Percentiles rank a stretch among this genome's conserved stretches.
Evolutionary conservation across 2,797 vertebrate genomes (phyloP).

Genomic region (Erithacus rubecula): DNA sequence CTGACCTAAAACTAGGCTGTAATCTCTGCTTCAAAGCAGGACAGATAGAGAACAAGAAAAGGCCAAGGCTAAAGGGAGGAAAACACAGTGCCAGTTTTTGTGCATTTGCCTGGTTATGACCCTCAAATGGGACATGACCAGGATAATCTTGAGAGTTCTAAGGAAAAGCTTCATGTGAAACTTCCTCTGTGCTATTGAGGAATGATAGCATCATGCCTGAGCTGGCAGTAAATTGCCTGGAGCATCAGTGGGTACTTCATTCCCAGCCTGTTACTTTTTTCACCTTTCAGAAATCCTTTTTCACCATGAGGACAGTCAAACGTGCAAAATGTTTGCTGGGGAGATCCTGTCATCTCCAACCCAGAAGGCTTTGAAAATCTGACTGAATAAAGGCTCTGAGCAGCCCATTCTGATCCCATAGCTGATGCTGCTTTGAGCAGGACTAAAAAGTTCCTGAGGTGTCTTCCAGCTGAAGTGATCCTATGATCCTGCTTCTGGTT

Average conservation of each 20-base stretch:
- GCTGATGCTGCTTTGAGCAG: neutral
- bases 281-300: neutral
- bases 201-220: neutral
- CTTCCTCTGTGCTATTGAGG: neutral
- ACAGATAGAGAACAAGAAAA: neutral
- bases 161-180: neutral
- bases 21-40: neutral
- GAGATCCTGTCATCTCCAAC: neutral
- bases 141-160: neutral
- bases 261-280: neutral
- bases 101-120: neutral
- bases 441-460: neutral
- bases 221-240: neutral
- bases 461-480: neutral
- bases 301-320: neutral
- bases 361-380: neutral
- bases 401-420: neutral
- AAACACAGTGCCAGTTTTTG: neutral
- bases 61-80: neutral
- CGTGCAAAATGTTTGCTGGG: neutral
- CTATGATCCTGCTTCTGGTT: neutral
- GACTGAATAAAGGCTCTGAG: neutral
- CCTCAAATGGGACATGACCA: neutral
- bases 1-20: neutral
- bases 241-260: neutral